Percentiles rank a stretch among this genome's conserved stretches.
phyloP scores from a whole-genome alignment of 2,888 invertebrate species.

The Schizaphis graminum region DNA sequence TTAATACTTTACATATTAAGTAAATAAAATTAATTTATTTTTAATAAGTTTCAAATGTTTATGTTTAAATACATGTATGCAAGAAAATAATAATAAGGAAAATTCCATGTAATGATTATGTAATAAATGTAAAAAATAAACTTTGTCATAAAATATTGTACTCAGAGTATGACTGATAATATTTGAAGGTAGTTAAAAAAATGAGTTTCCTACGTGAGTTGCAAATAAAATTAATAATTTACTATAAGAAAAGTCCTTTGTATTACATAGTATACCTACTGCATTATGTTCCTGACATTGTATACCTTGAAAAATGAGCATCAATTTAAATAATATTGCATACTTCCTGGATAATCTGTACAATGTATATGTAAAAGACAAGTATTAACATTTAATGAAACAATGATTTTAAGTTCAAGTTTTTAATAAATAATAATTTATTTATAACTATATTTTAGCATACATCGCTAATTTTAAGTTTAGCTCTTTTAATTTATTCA shows the following conservation, averaged over 20 bases:
- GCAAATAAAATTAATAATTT: not conserved
- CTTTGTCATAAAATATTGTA: not conserved
- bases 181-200: not conserved
- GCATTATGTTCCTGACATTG: not conserved
- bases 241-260: not conserved
- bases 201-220: not conserved
- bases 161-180: not conserved
- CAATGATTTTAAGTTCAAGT: not conserved
- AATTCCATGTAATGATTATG: not conserved
- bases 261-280: not conserved
- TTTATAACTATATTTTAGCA: not conserved
- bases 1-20: not conserved
- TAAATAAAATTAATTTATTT: not conserved
- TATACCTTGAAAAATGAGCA: not conserved
- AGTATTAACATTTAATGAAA: not conserved
- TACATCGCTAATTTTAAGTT: not conserved
- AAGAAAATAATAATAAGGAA: not conserved
- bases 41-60: not conserved
- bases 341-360: not conserved
- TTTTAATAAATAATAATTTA: not conserved
- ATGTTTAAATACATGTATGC: not conserved
- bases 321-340: conserved; percentile 12
- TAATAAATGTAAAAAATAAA: not conserved
- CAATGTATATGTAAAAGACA: not conserved
- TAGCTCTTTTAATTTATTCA: not conserved